A percentile compares a stretch with the other conserved stretches of the same genome.
Evolutionary conservation across 2,888 invertebrate genomes (phyloP).

Genomic region (Isoperla grammatica): DNA sequence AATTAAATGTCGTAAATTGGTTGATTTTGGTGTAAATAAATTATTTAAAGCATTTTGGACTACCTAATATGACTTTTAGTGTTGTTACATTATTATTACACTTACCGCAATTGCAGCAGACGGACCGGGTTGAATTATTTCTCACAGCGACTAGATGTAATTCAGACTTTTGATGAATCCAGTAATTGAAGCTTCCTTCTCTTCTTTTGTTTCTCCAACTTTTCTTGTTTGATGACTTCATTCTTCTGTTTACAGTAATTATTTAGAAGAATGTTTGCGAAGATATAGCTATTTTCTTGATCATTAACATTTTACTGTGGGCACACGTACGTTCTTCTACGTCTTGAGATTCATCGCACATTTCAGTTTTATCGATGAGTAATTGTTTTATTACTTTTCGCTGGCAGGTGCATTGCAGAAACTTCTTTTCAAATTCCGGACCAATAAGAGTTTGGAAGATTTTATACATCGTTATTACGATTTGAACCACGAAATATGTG

Average conservation of each 20-base stretch:
- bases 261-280: not conserved
- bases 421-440: not conserved
- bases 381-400: not conserved
- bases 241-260: not conserved
- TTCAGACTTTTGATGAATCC: too few species aligned
- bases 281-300: not conserved
- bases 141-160: too few species aligned
- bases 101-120: too few species aligned
- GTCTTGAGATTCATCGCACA: not conserved
- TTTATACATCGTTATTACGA: not conserved
- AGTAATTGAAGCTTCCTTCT: too few species aligned
- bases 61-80: too few species aligned
- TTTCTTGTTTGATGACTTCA: too few species aligned
- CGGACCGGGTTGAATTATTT: too few species aligned
- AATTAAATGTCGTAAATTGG: too few species aligned
- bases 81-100: too few species aligned
- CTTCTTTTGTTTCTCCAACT: too few species aligned
- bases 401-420: not conserved
- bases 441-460: slow-evolving; percentile 1
- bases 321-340: not conserved
- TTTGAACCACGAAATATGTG: not conserved
- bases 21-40: too few species aligned
- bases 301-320: not conserved
- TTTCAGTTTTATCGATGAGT: not conserved
- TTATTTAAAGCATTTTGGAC: too few species aligned